Base-by-base conservation (phyloP, 2,888 invertebrate genomes). In the Coenonympha glycerion region DNA sequence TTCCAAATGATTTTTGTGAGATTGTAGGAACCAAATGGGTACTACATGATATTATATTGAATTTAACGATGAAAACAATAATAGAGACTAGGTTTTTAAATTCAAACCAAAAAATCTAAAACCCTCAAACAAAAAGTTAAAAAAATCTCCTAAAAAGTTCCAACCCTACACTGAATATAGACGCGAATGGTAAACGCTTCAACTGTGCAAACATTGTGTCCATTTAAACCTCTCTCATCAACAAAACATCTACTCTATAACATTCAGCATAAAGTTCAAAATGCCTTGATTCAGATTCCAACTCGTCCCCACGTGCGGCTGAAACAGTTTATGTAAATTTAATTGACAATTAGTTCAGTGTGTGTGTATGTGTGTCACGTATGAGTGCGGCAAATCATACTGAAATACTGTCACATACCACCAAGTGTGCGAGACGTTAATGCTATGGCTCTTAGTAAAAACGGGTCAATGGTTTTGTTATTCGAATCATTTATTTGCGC, bases 161-260 rank as follows among this genome's bases (percentile, higher is more conserved):
- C 44, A 31, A 6, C 44, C 44, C 44, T 33, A 6, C 31, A 9
- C 31, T 1, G 31, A 30, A 42, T 42, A 31, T 19, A 30, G 30
- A 31, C 22, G 31, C 31, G 31, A 42, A 42, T 30, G 30, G 9
- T 24, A 13, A 41, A 22, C 21, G 21, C 44, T 44, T 44, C 31
- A 44, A 44, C 44, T 44, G 44, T 44, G 44, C 44, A 44, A 31
- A 44, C 44, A 33, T 44, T 21, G 44, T 9, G 30, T 44, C 31
- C 15, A 31, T 31, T 31, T 33, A 11, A 11, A 21, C 6, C n/a
- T n/a, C n/a, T 3, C 9, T n/a, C n/a, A n/a, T n/a, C n/a, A n/a
- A n/a, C n/a, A n/a, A n/a, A n/a, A n/a, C n/a, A n/a, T n/a, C n/a
- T n/a, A n/a, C n/a, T n/a, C n/a, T n/a, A n/a, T n/a, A n/a, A n/a